Evolutionary conservation across 64 coral and sea anemone species (phyloP).

Genomic region (Montipora sp.): DNA sequence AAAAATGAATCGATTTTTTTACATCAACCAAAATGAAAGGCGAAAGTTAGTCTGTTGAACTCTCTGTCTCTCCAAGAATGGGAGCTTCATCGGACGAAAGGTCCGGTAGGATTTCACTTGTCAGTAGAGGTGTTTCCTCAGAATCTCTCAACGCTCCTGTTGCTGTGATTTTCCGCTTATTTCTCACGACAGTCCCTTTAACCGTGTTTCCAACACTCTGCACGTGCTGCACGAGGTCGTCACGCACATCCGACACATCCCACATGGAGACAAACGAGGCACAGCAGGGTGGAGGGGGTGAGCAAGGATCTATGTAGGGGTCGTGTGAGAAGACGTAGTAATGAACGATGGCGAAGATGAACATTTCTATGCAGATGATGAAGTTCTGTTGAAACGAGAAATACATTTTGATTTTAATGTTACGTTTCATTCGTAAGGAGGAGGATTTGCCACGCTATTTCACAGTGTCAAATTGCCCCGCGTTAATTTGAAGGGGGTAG

Average conservation of each 20-base stretch:
- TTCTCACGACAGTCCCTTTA: constrained; percentile 75
- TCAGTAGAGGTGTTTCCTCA: constrained; percentile 35
- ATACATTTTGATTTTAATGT: no score
- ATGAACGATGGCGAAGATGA: constrained; percentile 88
- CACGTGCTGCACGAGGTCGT: constrained; percentile 88
- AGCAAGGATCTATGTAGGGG: constrained; percentile 79
- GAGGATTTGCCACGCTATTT: no score
- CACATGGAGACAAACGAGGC: constrained; percentile 91
- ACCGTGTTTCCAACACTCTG: constrained; percentile 86
- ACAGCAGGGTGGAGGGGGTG: constrained; percentile 92
- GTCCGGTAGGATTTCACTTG: not conserved
- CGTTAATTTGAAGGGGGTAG: no score
- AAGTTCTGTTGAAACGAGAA: constrained; percentile 80
- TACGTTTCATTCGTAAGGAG: no score
- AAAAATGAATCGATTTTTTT: not conserved
- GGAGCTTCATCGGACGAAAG: constrained; percentile 19
- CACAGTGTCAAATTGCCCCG: no score
- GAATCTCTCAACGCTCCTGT: not conserved
- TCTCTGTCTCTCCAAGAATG: not conserved
- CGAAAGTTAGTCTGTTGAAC: not conserved
- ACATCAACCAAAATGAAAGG: not conserved
- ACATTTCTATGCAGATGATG: constrained; percentile 94
- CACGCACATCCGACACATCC: constrained; percentile 93
- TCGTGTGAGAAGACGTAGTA: constrained; percentile 94
- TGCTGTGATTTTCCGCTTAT: constrained; percentile 21